Evolutionary conservation across 1,140 invertebrate species (phyloP), one percentile per base, ranked within the genome.

Genomic region (Sipha flava): DNA sequence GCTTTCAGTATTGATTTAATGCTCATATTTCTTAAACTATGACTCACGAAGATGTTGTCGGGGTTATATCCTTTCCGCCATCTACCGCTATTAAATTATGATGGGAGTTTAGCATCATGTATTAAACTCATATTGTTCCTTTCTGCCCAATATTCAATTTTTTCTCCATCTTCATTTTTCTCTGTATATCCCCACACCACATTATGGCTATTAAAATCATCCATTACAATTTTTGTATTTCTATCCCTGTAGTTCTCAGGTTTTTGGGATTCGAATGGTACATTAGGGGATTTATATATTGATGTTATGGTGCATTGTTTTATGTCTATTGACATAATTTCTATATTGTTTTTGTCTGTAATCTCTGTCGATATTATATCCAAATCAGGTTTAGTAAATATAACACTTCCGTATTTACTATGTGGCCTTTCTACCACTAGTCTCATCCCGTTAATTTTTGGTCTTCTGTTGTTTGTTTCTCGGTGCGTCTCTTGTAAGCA

Each of bases 401-500:
- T 68, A 29, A 62, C 62, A 34, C 57, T 80, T 64, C 79, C 79
- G 66, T 80, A 80, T 45, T 80, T 31, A 9, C 66, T 29, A 29
- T 80, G 79, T 23, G 21, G 62, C 1, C 29, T 14, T 66, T 80
- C 62, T 31, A 68, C 31, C 5, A 68, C 52, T 21, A 80, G 59
- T 37, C 23, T 64, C 34, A 80, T 45, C 31, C 62, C 62, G 29
- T 45, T 45, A 12, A 80, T 68, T 34, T 62, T 80, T 37, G 79
- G 79, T 68, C 31, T 80, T 16, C 4, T 26, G 45, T 52, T 31
- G 26, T 64, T 9, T 37, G 21, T 14, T 4, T 29, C 79, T 29
- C 79, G 9, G 47, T 80, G 79, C 5, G 79, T 80, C 66, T 80
- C 79, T 64, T 80, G 79, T n/a, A 80, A 2, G 23, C 57, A 23